Evolutionary conservation across 2,113 vertebrate species (phyloP), one percentile per base, ranked within the genome.

Genomic region (Paradisaea rubra): DNA sequence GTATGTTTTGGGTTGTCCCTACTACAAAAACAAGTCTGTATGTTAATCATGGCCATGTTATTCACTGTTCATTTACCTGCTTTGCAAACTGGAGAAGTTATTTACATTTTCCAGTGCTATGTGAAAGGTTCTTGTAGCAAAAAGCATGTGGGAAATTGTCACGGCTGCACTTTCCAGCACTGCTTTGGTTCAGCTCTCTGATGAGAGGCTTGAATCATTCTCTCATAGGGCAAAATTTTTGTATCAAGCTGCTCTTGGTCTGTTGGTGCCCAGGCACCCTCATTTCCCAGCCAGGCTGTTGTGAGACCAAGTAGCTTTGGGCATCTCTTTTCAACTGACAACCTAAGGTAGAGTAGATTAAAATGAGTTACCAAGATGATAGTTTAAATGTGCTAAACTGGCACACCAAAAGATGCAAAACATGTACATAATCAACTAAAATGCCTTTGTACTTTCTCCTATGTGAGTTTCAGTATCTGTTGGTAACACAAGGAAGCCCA

Each of bases 21-120:
- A 5, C 42, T 63, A 53, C 21, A 42, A 69, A 70, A 59, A 22
- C 6, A 27, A 41, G 9, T 17, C 49, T 37, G 22, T 16, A 1
- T n/a, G 6, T 56, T 56, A 85, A 24, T 27, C 13, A 4, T 18
- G 41, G 33, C 33, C 35, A 4, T 0, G 0, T 45, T 81, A 15
- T 24, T 78, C 28, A 2, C 24, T 63, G 20, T 37, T 64, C 42
- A 11, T 39, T 65, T 69, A 35, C 18, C 15, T 33, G 15, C 52
- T 68, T 57, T 53, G 31, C 37, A 50, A 41, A 47, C 21, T 76
- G 47, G 53, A 13, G 57, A 45, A 45, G 22, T 14, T 45, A 24
- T 37, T 89, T 27, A 49, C 11, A 10, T 59, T 49, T 59, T 70
- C 56, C 47, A 56, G 45, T 37, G 8, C 31, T 31, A 4, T 1